These are phyloP conservation scores for Caenorhabditis brenneri DNA, from an alignment of 1,140 invertebrate genomes.

Conservation along the genomic window DNA sequence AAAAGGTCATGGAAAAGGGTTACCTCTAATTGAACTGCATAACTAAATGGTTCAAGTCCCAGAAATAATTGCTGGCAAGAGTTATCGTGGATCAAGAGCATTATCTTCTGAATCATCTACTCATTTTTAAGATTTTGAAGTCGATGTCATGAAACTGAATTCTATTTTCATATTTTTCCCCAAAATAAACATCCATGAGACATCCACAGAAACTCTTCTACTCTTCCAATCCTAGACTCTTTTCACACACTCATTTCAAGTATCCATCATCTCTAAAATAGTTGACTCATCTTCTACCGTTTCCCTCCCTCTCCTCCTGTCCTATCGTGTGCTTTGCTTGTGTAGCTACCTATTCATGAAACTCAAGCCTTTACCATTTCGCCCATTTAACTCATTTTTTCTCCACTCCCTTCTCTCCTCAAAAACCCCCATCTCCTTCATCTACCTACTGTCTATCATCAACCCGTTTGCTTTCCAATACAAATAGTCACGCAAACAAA, in stretches of 20 bases:
- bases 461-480: conserved; percentile 17
- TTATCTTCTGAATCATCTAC: too few relatives aligned
- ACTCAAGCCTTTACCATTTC: conserved; percentile 11
- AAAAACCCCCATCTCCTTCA: too few relatives aligned
- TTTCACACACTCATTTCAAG: not conserved
- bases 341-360: not conserved
- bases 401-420: not conserved
- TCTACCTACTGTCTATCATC: not conserved
- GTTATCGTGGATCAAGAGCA: too few relatives aligned
- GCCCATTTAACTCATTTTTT: not conserved
- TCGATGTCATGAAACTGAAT: not conserved
- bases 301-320: not conserved
- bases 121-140: too few relatives aligned
- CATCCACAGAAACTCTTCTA: not conserved
- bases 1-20: not conserved
- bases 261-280: not conserved
- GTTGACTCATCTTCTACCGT: not conserved
- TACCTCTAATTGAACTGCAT: too few relatives aligned
- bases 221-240: not conserved
- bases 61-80: too few relatives aligned
- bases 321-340: not conserved
- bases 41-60: too few relatives aligned
- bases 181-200: not conserved
- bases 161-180: not conserved
- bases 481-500: conserved; percentile 43